Evolutionary conservation across 1,140 invertebrate species (phyloP), one percentile per base, ranked within the genome.

Genomic region (Diploscapter pachys): DNA sequence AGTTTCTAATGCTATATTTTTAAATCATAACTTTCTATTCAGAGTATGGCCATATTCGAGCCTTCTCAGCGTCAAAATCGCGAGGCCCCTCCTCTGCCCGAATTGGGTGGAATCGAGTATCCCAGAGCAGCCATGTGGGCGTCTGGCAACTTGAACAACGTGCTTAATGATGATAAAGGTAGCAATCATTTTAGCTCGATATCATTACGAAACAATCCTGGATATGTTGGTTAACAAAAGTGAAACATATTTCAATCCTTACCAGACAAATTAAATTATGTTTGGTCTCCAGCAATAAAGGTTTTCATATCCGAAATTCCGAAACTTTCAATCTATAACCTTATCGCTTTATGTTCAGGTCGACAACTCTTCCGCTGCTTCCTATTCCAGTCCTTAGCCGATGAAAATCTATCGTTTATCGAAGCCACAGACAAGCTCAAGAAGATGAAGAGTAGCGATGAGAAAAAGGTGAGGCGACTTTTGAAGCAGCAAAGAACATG

Each of bases 341-440:
- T 31, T 31, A 31, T 31, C 31, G 31, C 31, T 31, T 31, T 49
- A 70, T 11, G 31, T 73, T 63, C 62, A 80, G 79, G 78, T 6
- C 56, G 82, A 48, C 80, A 85, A 74, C 74, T 84, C 4, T 84
- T 84, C 76, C 82, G 83, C 63, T 83, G 80, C 63, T 84, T 84
- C 72, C 72, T 84, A 2, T 80, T 74, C 63, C 74, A 84, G 68
- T 75, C 84, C 9, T 68, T 84, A 48, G 83, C 83, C 48, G 83
- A 84, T 62, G 83, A 84, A 75, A 84, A 84, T 75, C 78, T 84
- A 8, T 57, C 78, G 0, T 84, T 84, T 63, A 72, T 84, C 48
- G 83, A 84, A 57, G 78, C 77, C n/a, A 65, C 83, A n/a, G 84
- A 84, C 6, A 78, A 83, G 71, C 64, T 84, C 50, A 81, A 81